Percentiles rank a stretch among this genome's conserved stretches.
Conservation (phyloP, 2,797 vertebrate species). For the Chelon labrosus region DNA sequence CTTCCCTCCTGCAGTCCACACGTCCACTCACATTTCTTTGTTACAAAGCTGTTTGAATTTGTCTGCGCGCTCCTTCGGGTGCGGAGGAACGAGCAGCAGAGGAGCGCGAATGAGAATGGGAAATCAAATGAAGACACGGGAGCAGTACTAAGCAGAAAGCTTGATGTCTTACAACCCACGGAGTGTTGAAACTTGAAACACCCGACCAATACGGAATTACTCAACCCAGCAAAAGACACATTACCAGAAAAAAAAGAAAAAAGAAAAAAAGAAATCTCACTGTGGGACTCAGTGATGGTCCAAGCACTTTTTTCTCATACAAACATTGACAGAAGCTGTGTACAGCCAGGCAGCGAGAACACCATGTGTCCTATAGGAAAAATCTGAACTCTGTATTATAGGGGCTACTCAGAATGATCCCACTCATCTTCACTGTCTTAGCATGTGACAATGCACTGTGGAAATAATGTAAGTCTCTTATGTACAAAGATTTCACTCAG, state of each 20-base stretch:
- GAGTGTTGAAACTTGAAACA: conserved; percentile 74
- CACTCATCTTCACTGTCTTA: conserved; percentile 39
- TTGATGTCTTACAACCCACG: conserved; percentile 65
- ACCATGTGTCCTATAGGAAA: conserved; percentile 52
- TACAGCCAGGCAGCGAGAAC: conserved; percentile 74
- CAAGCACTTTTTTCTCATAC: conserved; percentile 57
- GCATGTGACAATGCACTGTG: not conserved
- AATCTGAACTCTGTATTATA: conserved; percentile 22
- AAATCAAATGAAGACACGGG: conserved; percentile 70
- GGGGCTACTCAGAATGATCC: conserved; percentile 57
- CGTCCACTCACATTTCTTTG: conserved; percentile 61
- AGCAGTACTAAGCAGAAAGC: conserved; percentile 61
- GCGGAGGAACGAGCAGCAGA: conserved; percentile 32
- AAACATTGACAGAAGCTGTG: conserved; percentile 79
- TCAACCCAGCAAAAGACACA: conserved; percentile 64
- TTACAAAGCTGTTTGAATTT: conserved; percentile 63
- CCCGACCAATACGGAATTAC: conserved; percentile 74
- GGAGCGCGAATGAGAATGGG: conserved; percentile 59
- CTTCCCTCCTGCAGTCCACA: conserved; percentile 42
- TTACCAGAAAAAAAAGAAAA: conserved; percentile 46
- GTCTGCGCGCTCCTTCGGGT: conserved; percentile 43
- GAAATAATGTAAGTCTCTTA: conserved; percentile 18
- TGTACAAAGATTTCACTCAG: conserved; percentile 63
- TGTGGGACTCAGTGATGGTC: conserved; percentile 57
- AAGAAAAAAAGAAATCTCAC: conserved; percentile 22